A percentile compares a stretch with the other conserved stretches of the same genome.
These are phyloP conservation scores for Synanceia verrucosa DNA, from an alignment of 2,797 vertebrate genomes.

Conservation along the genomic window DNA sequence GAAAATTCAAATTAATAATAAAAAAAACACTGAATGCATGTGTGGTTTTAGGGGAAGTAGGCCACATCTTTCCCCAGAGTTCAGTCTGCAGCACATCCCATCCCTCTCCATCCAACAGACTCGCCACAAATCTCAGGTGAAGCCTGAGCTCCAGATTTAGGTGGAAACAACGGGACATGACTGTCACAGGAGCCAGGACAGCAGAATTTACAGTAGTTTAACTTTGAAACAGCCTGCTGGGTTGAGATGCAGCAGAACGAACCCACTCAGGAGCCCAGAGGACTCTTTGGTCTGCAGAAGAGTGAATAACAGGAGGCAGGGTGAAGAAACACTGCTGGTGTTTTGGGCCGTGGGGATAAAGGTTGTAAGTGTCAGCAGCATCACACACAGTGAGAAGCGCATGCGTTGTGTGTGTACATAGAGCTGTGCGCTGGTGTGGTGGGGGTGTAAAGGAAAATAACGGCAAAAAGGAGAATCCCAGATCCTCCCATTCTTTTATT, in stretches of 20 bases:
- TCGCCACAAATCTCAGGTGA: constrained; percentile 36
- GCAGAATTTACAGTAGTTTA: constrained; percentile 11
- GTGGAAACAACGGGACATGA: constrained; percentile 54
- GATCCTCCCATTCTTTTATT: neutral
- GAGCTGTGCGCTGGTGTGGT: neutral
- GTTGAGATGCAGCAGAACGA: constrained; percentile 58
- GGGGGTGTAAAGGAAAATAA: constrained; percentile 2
- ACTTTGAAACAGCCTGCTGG: constrained; percentile 25
- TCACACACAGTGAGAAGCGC: constrained; percentile 14
- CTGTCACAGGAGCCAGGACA: constrained; percentile 29
- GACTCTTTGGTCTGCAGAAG: constrained; percentile 22
- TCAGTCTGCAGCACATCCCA: neutral
- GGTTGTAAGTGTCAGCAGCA: constrained; percentile 36
- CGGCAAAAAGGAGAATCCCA: neutral
- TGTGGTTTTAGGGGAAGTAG: constrained; percentile 25
- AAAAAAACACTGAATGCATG: neutral
- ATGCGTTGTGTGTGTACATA: neutral
- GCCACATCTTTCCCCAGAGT: constrained; percentile 29
- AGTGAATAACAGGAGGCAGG: constrained; percentile 43
- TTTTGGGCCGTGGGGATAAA: constrained; percentile 51
- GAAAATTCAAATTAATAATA: no score
- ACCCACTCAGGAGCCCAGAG: constrained; percentile 45
- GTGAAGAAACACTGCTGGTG: constrained; percentile 16
- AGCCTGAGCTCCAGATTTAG: neutral
- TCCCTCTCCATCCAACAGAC: neutral